These are phyloP conservation scores for Ceratina australensis DNA, from an alignment of 1,140 invertebrate genomes.

Conservation along the genomic window DNA sequence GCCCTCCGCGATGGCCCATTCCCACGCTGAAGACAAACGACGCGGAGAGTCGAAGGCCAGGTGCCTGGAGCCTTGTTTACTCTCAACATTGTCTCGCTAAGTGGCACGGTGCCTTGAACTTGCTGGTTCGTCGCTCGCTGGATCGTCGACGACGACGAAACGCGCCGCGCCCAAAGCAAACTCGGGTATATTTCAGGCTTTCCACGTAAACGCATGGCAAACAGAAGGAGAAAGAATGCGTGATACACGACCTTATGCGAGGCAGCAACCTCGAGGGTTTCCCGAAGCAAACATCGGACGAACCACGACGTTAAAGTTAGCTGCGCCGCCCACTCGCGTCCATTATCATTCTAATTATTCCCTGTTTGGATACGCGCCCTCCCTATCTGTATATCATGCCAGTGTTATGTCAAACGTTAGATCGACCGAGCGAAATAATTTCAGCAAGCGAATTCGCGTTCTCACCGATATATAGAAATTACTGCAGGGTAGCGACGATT, in stretches of 20 bases:
- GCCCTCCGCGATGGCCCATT: background rate
- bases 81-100: conserved; percentile 60
- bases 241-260: conserved; percentile 3
- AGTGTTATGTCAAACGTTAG: too few relatives aligned
- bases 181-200: conserved; percentile 66
- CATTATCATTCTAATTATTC: conserved; percentile 63
- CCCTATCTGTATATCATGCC: too few relatives aligned
- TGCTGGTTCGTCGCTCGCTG: background rate
- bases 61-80: conserved; percentile 45
- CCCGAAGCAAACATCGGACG: conserved; percentile 49
- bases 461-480: too few relatives aligned
- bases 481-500: background rate
- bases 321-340: conserved; percentile 14
- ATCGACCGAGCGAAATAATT: background rate
- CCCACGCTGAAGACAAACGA: conserved; percentile 19
- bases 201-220: conserved; percentile 69
- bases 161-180: conserved; percentile 68
- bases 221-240: conserved; percentile 33
- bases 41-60: background rate
- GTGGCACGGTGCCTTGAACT: conserved; percentile 52
- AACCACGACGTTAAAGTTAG: conserved; percentile 30
- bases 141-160: conserved; percentile 20
- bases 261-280: conserved; percentile 59
- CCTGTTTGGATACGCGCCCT: conserved; percentile 17
- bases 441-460: background rate